Base-by-base conservation (phyloP, 2,888 invertebrate species). In the Agrypnus murinus region DNA sequence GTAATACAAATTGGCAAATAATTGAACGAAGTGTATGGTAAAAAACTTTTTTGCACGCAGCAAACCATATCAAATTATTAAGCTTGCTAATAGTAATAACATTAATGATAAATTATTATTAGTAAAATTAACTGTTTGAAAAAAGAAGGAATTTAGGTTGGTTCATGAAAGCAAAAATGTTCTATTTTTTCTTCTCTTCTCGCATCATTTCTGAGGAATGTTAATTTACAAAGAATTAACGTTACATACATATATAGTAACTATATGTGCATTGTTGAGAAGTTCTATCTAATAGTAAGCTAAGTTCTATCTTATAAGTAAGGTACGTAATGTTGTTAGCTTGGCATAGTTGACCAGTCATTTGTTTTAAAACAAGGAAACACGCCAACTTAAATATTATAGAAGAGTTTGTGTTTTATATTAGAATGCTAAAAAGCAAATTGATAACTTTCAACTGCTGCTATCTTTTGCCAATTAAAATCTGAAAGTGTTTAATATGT, bases 341-440 rank as follows among this genome's bases (percentile, higher is more conserved):
- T 25, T 53, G 69, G 57, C 69, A 69, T 25, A 69, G 62, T 63
- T 69, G 46, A 25, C 45, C 48, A 64, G 46, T 63, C 58, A 46
- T 17, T 25, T 55, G 57, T 63, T 69, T 69, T 58, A 69, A 57
- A 62, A 63, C 14, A 10, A 45, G 63, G 68, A 68, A 68, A 45
- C 63, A 63, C 63, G 68, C 63, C 46, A 68, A 31, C 64, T 40
- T 40, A 15, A 4, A 32, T 53, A 14, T 25, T 25, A n/a, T 40
- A 14, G 10, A 31, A 46, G 31, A 31, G 15, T 55, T 25, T 25
- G 5, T 25, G 2, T 3, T n/a, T 25, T 25, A 3, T 32, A 59
- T 60, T 53, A 40, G 14, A 53, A 53, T 60, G 25, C 25, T 25
- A 45, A 57, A 14, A 19, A 58, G 14, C 14, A 57, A 63, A 58